Evolutionary conservation across 2,797 vertebrate species (phyloP).

Genomic region (Gymnoscopelus braueri): DNA sequence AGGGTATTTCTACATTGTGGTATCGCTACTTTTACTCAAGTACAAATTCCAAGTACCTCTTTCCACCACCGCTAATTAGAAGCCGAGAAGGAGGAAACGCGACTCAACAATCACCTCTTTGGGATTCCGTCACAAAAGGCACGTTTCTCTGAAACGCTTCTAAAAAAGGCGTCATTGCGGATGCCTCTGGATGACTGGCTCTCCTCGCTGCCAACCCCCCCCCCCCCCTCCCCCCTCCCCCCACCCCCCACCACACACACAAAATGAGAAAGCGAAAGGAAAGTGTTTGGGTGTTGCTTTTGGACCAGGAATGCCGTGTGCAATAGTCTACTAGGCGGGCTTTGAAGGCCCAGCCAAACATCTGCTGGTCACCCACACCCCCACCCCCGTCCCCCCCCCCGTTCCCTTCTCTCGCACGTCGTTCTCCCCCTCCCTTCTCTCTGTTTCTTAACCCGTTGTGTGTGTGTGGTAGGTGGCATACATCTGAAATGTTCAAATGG

Average conservation of each 20-base stretch:
- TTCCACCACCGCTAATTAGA: conserved; percentile 26
- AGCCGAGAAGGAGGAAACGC: conserved; percentile 20
- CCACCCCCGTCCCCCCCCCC: background rate
- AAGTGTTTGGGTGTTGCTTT: conserved; percentile 34
- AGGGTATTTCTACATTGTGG: no score
- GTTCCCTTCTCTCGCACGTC: conserved; percentile 26
- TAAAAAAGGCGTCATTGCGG: conserved; percentile 6
- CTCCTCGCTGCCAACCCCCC: no score
- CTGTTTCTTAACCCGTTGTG: conserved; percentile 6
- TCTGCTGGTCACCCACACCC: conserved; percentile 71
- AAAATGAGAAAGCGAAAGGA: conserved; percentile 48
- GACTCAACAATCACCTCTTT: conserved; percentile 31
- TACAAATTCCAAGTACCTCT: no score
- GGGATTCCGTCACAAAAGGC: conserved; percentile 8
- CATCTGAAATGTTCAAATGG: no score
- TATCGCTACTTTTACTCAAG: no score
- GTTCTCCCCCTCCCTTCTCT: conserved; percentile 18
- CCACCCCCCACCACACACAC: background rate
- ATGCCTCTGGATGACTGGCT: conserved; percentile 15
- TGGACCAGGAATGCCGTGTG: conserved; percentile 53
- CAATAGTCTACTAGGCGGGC: conserved; percentile 41
- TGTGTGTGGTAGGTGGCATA: no score
- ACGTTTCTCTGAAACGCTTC: background rate
- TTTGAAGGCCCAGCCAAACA: conserved; percentile 84
- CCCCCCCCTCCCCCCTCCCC: background rate